Evolutionary conservation across 2,797 vertebrate species (phyloP), one percentile per base, ranked within the genome.

Genomic region (Hydrophis major): DNA sequence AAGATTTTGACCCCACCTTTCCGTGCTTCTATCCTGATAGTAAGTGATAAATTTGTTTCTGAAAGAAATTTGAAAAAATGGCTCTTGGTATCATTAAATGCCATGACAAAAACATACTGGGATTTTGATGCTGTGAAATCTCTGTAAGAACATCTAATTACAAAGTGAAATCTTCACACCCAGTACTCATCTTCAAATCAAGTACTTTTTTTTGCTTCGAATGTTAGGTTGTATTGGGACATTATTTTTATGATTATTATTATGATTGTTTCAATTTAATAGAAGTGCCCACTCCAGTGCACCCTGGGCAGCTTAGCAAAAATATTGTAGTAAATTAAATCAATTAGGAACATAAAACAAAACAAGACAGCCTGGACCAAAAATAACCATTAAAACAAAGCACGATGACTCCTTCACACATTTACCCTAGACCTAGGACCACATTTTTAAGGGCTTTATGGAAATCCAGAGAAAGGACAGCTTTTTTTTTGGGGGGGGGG

Each of bases 1-100:
- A 92, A 61, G 91, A 1, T 59, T 89, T 59, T 78, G 13, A 94
- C 89, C 22, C 18, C 16, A 6, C 18, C 60, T 88, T 93, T 63
- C 25, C 55, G 27, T 69, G 27, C 90, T 12, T 0, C 25, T 10
- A 11, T 37, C 59, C 59, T 53, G 11, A 25, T 83, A 59, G 59
- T 25, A 93, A 92, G 50, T 4, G 2, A 6, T 6, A 87, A 1
- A 0, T 27, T 83, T 61, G 0, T 2, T 86, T 63, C 3, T 53
- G 42, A 78, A 92, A 25, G 7, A 0, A 0, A 53, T 10, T 90
- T 92, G 94, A 18, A 20, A 93, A 27, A 18, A 88, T 63, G 32
- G 10, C 7, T 6, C 2, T 0, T 93, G 56, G 92, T 16, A 27
- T 4, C 57, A 57, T 78, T 86, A 92, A 66, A 66, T 90, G 18